Base-by-base conservation (phyloP, 2,888 invertebrate genomes). In the Aphodius sticticus region DNA sequence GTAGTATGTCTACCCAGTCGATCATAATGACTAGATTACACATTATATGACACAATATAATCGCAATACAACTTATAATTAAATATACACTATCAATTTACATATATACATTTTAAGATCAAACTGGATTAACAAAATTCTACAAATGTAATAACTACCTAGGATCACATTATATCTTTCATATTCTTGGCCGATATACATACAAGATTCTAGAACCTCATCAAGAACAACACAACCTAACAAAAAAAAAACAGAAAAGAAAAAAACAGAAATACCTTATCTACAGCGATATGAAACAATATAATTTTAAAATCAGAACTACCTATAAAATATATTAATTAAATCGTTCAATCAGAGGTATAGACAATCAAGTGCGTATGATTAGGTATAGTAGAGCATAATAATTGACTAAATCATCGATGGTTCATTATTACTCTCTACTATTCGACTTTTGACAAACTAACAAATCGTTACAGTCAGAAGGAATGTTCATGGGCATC, bases 1-100 rank as follows among this genome's bases (percentile, higher is more conserved):
- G 53, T 53, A 53, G 53, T 53, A 12, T 53, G 9, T 53, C 7
- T 53, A 53, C 53, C 53, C 53, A 53, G 53, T 53, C 53, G 53
- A 53, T 53, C 53, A 53, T 53, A 53, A 53, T 53, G 53, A 53
- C 53, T 53, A 53, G 53, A 53, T 53, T 53, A 53, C 53, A 53
- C 53, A 53, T 53, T 53, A 53, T 53, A 53, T 53, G 4, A 53
- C 53, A 53, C 4, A 53, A 53, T 53, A 53, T 53, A 53, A 53
- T 53, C 53, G 53, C 53, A 53, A 53, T 53, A 53, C 53, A 53
- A 7, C 53, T 53, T 53, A 53, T 53, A 53, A 53, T 53, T 53
- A 9, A 53, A 53, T 53, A 53, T 53, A 53, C 53, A 53, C 53
- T 53, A 53, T 53, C 53, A 53, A 53, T 53, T 53, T 53, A 53